phyloP scores from a whole-genome alignment of 2,797 vertebrate genomes.

The Hyperoplus lanceolatus region DNA sequence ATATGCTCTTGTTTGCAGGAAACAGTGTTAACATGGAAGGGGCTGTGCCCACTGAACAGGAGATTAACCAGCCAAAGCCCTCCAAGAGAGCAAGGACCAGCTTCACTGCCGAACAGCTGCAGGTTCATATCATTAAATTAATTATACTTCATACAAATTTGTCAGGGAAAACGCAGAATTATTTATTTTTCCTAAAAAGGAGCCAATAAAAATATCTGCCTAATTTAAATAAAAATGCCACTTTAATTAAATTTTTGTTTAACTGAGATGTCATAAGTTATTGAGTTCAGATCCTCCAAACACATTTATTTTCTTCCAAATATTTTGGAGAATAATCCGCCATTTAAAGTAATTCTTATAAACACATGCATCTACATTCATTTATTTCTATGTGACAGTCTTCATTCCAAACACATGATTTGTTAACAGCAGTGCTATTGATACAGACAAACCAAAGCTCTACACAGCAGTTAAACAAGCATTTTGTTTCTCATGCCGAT shows the following conservation, averaged over 20 bases:
- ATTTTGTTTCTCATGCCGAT: neutral
- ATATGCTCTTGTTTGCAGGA: slow-evolving; percentile 80
- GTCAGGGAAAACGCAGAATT: too few relatives aligned
- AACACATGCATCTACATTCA: neutral
- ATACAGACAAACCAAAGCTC: neutral
- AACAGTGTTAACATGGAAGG: slow-evolving; percentile 92
- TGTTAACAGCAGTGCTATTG: neutral
- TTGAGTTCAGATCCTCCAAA: neutral
- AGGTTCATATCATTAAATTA: slow-evolving; percentile 85
- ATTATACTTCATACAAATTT: too few relatives aligned
- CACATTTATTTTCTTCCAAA: neutral
- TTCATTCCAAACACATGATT: neutral
- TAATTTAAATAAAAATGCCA: neutral
- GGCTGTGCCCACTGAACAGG: slow-evolving; percentile 92
- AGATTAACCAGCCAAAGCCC: slow-evolving; percentile 94
- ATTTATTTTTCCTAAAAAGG: neutral
- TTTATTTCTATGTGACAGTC: neutral
- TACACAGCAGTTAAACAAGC: too few relatives aligned
- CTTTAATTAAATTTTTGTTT: neutral
- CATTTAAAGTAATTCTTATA: neutral
- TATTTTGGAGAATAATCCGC: too few relatives aligned
- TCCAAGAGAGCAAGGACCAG: slow-evolving; percentile 98
- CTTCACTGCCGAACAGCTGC: slow-evolving; percentile 97
- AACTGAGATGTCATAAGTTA: neutral
- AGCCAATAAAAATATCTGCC: neutral